Conservation (phyloP, 2,888 invertebrate species). For the Villa cingulata region DNA sequence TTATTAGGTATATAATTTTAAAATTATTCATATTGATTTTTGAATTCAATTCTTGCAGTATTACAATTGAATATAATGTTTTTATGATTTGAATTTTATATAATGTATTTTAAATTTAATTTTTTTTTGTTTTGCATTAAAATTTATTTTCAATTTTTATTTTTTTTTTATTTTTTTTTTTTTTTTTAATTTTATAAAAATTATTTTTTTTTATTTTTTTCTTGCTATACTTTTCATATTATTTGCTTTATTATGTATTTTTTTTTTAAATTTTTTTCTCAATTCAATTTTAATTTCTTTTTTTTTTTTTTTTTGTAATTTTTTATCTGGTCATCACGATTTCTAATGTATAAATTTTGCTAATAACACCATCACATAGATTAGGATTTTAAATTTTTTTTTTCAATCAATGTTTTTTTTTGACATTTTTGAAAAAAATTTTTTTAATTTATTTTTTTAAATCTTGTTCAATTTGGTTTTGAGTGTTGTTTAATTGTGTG, state of each 20-base stretch:
- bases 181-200: not conserved
- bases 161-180: too few relatives aligned
- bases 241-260: not conserved
- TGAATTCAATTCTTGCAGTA: too few relatives aligned
- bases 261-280: not conserved
- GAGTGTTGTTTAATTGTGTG: not conserved
- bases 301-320: not conserved
- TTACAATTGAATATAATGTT: too few relatives aligned
- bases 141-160: too few relatives aligned
- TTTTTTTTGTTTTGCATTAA: too few relatives aligned
- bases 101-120: too few relatives aligned
- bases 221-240: not conserved
- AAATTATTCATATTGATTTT: too few relatives aligned
- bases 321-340: slow-evolving; percentile 5
- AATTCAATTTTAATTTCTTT: not conserved
- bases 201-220: not conserved
- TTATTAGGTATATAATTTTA: too few relatives aligned
- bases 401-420: slow-evolving; percentile 8
- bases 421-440: too few relatives aligned
- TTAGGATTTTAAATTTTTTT: slow-evolving; percentile 9
- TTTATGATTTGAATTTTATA: too few relatives aligned
- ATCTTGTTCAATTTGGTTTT: slow-evolving; percentile 10
- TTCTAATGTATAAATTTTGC: slow-evolving; percentile 1
- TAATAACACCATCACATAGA: slow-evolving; percentile 14
- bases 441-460: slow-evolving; percentile 6